These are phyloP conservation scores for Glossosoma conforme DNA, from an alignment of 1,140 invertebrate species.

Conservation along the genomic window DNA sequence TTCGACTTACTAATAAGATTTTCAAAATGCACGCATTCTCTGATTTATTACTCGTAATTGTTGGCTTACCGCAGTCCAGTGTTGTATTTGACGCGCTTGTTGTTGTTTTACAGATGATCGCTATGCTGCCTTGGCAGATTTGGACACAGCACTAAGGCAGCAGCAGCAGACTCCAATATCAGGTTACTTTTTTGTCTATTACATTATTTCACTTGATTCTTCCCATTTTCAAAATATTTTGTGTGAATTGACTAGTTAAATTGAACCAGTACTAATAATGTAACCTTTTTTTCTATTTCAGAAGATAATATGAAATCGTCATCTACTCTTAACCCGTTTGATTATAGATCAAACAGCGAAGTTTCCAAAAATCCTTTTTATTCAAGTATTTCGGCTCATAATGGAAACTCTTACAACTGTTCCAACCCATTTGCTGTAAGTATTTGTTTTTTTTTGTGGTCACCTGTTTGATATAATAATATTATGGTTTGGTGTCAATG, in stretches of 20 bases:
- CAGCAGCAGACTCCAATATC: conserved; percentile 35
- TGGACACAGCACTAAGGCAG: conserved; percentile 45
- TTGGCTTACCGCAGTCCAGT: neutral
- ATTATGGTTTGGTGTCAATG: neutral
- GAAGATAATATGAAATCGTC: conserved; percentile 21
- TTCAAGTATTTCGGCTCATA: conserved; percentile 15
- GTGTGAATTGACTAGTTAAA: neutral
- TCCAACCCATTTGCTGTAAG: conserved; percentile 30
- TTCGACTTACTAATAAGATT: neutral
- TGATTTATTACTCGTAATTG: neutral
- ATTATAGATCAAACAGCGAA: conserved; percentile 6
- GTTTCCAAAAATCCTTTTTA: conserved; percentile 29
- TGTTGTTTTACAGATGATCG: conserved; percentile 41
- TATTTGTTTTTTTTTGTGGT: conserved; percentile 9
- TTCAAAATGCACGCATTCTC: neutral
- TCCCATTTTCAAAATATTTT: neutral
- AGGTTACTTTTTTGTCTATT: conserved; percentile 11
- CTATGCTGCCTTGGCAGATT: conserved; percentile 48
- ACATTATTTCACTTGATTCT: neutral
- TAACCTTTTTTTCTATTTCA: conserved; percentile 11
- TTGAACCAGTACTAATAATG: conserved; percentile 2
- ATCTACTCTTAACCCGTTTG: conserved; percentile 23
- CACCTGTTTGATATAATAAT: conserved; percentile 2
- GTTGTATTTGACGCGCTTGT: neutral
- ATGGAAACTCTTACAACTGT: conserved; percentile 26